Evolutionary conservation across 2,888 invertebrate species (phyloP).

Genomic region (Ectemnius lituratus): DNA sequence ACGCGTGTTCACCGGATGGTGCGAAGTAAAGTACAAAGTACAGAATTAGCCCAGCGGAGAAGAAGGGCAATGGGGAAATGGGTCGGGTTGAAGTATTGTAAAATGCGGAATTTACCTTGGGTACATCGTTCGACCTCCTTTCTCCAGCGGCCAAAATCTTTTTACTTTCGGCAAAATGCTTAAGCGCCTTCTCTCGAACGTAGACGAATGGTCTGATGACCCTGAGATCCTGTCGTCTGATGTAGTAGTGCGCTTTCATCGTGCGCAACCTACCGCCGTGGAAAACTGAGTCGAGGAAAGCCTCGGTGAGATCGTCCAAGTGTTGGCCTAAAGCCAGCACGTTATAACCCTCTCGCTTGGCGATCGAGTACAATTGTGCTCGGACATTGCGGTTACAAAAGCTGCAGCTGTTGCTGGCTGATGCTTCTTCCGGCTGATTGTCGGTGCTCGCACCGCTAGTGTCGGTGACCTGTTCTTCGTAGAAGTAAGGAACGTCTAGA

Average conservation of each 20-base stretch:
- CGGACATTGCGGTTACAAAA: slow-evolving; percentile 87
- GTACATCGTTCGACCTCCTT: slow-evolving; percentile 32
- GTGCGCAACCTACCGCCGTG: slow-evolving; percentile 88
- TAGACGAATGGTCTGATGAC: slow-evolving; percentile 93
- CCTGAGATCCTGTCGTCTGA: slow-evolving; percentile 89
- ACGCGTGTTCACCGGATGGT: neutral
- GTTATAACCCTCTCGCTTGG: slow-evolving; percentile 88
- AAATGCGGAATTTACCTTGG: slow-evolving; percentile 45
- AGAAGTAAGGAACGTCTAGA: slow-evolving; percentile 81
- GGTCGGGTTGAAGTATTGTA: slow-evolving; percentile 6
- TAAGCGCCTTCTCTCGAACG: slow-evolving; percentile 87
- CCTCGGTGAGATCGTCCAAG: slow-evolving; percentile 90
- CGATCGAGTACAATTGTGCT: slow-evolving; percentile 87
- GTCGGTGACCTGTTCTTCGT: slow-evolving; percentile 83
- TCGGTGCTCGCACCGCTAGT: slow-evolving; percentile 82
- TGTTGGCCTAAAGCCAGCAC: slow-evolving; percentile 93
- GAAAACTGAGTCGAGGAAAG: slow-evolving; percentile 89
- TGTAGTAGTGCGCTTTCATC: slow-evolving; percentile 89
- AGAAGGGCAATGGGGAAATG: slow-evolving; percentile 18
- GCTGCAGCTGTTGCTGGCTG: slow-evolving; percentile 80
- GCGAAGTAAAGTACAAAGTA: neutral
- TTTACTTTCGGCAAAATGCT: slow-evolving; percentile 86
- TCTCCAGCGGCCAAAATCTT: slow-evolving; percentile 81
- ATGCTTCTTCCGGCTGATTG: slow-evolving; percentile 69
- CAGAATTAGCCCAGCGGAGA: neutral